Evolutionary conservation across 2,113 vertebrate species (phyloP).

Genomic region (Typhlomys cinereus): DNA sequence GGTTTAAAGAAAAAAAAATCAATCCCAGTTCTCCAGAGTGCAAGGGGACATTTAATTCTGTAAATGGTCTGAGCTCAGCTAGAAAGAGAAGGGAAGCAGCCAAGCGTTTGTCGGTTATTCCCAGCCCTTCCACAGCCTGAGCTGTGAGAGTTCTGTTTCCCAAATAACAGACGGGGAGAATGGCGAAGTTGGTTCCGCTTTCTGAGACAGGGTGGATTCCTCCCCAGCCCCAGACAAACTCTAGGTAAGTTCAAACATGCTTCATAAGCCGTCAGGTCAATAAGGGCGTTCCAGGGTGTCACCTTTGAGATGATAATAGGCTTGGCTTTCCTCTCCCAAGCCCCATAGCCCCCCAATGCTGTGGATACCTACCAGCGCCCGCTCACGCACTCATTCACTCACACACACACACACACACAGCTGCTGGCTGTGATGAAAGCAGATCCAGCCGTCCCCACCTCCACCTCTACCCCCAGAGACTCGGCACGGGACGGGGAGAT

Average conservation of each 20-base stretch:
- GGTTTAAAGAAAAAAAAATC: constrained; percentile 62
- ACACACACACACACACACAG: too few relatives aligned
- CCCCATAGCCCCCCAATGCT: accelerated
- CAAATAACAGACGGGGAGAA: neutral
- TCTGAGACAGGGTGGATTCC: neutral
- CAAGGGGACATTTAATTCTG: constrained; percentile 67
- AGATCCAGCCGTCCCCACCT: too few relatives aligned
- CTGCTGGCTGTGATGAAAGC: too few relatives aligned
- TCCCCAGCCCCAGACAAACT: neutral
- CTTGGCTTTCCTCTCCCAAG: neutral
- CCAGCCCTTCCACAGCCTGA: neutral
- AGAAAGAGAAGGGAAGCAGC: neutral
- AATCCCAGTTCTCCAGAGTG: neutral
- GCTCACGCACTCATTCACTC: too few relatives aligned
- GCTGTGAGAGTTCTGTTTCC: neutral
- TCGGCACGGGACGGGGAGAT: too few relatives aligned
- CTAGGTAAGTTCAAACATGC: accelerated
- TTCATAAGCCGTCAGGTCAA: neutral
- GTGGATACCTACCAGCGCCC: too few relatives aligned
- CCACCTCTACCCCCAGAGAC: too few relatives aligned
- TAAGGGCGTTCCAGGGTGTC: neutral
- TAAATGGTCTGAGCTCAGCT: constrained; percentile 49
- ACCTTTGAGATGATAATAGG: neutral
- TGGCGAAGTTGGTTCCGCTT: neutral
- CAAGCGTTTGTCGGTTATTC: neutral